A percentile compares a stretch with the other conserved stretches of the same genome.
phyloP scores from a whole-genome alignment of 2,113 vertebrate genomes.

The Talpa occidentalis region DNA sequence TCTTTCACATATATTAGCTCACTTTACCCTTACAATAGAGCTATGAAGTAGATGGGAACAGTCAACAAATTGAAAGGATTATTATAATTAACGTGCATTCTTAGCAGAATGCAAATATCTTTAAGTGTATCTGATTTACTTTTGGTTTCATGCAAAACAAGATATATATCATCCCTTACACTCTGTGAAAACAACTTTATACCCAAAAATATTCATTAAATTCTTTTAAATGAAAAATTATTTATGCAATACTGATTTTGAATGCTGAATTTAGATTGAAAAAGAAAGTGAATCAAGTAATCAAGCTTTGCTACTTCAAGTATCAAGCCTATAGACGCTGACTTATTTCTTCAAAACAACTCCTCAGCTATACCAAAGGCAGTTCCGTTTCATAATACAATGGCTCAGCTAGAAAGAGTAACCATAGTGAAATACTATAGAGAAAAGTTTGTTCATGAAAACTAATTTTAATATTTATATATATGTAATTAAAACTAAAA shows the following conservation, averaged over 20 bases:
- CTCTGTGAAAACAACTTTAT: conserved; percentile 50
- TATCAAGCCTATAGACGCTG: not conserved
- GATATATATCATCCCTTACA: not conserved
- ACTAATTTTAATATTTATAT: conserved; percentile 26
- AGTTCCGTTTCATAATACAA: not conserved
- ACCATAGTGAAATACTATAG: not conserved
- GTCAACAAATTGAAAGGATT: conserved; percentile 40
- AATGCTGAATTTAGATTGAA: conserved; percentile 16
- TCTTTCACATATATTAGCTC: not conserved
- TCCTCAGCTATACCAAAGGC: not conserved
- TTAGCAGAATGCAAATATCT: conserved; percentile 49
- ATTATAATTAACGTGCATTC: conserved; percentile 52
- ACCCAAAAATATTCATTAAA: conserved; percentile 12
- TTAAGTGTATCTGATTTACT: not conserved
- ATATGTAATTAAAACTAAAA: not conserved
- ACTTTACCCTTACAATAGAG: not conserved
- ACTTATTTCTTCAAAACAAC: conserved; percentile 23
- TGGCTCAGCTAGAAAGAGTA: not conserved
- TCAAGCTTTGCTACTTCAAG: not conserved
- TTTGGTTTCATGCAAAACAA: conserved; percentile 46
- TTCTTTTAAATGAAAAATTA: conserved; percentile 31
- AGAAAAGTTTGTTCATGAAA: not conserved
- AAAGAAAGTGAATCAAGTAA: conserved; percentile 31
- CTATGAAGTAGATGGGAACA: not conserved
- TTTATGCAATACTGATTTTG: not conserved